These are phyloP conservation scores for Sciurus carolinensis DNA, from an alignment of 2,797 vertebrate genomes.

Conservation along the genomic window DNA sequence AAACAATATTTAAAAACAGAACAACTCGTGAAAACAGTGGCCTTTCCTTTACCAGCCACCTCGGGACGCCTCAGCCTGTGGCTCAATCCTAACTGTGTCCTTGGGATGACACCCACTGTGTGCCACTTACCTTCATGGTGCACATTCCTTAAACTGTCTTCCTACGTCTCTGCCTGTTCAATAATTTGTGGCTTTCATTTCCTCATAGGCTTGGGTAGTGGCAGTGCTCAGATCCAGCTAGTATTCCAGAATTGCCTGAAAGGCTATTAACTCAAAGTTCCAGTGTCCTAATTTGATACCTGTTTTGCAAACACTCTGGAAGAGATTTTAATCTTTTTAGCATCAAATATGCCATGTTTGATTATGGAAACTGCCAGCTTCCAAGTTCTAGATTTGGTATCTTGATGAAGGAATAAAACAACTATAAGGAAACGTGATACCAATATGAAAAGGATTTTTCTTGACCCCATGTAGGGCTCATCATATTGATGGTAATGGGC, in stretches of 20 bases:
- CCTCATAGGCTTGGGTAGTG: background rate
- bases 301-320: background rate
- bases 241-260: background rate
- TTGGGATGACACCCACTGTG: background rate
- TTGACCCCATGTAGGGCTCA: too few relatives aligned
- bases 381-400: background rate
- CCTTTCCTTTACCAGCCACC: background rate
- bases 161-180: background rate
- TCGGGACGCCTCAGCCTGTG: background rate
- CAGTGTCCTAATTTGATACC: background rate
- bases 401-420: slow-evolving; percentile 4
- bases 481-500: background rate
- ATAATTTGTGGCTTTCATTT: background rate
- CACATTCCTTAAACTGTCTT: background rate
- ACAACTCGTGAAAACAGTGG: background rate
- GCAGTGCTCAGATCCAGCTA: background rate
- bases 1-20: background rate
- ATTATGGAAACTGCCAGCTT: background rate
- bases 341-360: background rate
- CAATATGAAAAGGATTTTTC: background rate
- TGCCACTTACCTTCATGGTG: too few relatives aligned
- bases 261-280: slow-evolving; percentile 30
- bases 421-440: background rate
- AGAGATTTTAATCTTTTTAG: slow-evolving; percentile 27
- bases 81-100: background rate